These are phyloP conservation scores for Heliopora coerulea DNA, from an alignment of 92 coral and sea anemone species.

Conservation along the genomic window DNA sequence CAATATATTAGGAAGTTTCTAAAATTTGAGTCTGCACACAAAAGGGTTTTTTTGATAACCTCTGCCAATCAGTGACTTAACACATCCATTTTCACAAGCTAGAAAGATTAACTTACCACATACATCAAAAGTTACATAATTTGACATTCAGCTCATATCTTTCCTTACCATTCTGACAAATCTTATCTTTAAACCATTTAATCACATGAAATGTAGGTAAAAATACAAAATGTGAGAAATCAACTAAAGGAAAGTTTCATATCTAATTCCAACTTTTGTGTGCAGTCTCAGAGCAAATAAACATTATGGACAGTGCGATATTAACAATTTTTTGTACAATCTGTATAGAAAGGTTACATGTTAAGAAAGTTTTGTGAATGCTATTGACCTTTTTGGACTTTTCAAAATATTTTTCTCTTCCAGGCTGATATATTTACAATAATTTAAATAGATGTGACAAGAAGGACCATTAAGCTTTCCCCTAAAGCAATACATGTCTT, in stretches of 20 bases:
- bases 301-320: constrained; percentile 1
- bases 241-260: no score
- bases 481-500: not conserved
- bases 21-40: not conserved
- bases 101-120: no score
- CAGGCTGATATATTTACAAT: constrained; percentile 19
- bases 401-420: not conserved
- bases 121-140: no score
- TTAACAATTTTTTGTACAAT: constrained; percentile 26
- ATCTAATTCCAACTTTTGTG: no score
- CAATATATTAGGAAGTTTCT: constrained; percentile 10
- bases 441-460: not conserved
- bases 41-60: not conserved
- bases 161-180: no score
- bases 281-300: not conserved
- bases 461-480: not conserved
- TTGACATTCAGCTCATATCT: no score
- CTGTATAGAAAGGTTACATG: constrained; percentile 13
- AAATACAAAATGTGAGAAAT: no score
- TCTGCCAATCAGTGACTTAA: no score
- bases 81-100: no score
- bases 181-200: no score
- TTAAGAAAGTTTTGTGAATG: not conserved
- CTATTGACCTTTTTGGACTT: constrained; percentile 7
- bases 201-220: no score